phyloP scores from a whole-genome alignment of 2,797 vertebrate species.

The Lophotriccus pileatus region DNA sequence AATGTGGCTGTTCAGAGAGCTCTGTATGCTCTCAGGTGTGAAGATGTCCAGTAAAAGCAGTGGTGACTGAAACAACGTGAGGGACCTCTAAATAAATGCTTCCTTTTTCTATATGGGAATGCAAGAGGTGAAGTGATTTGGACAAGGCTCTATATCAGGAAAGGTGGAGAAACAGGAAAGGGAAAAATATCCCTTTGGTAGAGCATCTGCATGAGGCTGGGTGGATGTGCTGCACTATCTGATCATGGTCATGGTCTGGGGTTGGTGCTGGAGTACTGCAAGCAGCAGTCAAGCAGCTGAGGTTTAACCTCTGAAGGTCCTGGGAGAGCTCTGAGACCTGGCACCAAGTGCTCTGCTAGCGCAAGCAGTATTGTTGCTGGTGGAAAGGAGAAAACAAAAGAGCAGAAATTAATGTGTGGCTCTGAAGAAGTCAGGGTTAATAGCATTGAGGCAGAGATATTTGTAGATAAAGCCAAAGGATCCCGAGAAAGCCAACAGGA shows the following conservation, averaged over 20 bases:
- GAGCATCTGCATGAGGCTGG: neutral
- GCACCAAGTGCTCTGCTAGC: neutral
- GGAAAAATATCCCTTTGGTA: neutral
- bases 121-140: neutral
- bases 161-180: neutral
- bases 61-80: neutral
- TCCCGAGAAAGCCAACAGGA: neutral
- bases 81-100: neutral
- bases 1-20: neutral
- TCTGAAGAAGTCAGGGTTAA: neutral
- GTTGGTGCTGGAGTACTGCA: neutral
- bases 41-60: neutral
- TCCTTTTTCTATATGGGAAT: neutral
- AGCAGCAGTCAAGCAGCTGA: neutral
- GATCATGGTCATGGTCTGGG: fast-evolving
- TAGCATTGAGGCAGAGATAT: neutral
- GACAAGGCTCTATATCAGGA: neutral
- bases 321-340: neutral
- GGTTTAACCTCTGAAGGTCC: neutral
- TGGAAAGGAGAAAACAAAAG: neutral
- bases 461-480: neutral
- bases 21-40: neutral
- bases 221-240: fast-evolving
- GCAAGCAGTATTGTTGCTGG: neutral
- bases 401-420: neutral